Percentiles rank a stretch among this genome's conserved stretches.
phyloP scores from a whole-genome alignment of 2,797 vertebrate genomes.

The Poeciliopsis presidionis region DNA sequence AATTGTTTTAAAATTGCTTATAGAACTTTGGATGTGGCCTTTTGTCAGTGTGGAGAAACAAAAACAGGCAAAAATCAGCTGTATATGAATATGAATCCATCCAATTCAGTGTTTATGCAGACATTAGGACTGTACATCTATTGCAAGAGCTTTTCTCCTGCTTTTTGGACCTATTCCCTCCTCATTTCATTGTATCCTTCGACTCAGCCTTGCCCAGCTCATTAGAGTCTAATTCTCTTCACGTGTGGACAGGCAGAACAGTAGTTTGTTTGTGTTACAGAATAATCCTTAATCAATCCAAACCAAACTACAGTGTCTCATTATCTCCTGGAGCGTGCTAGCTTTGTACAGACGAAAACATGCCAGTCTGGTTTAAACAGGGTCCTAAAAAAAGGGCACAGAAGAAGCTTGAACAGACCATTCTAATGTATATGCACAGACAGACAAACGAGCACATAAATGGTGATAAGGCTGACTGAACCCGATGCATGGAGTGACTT shows the following conservation, averaged over 20 bases:
- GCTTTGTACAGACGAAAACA: slow-evolving; percentile 59
- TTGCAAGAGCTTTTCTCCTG: slow-evolving; percentile 33
- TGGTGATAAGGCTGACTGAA: slow-evolving; percentile 26
- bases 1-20: slow-evolving; percentile 30
- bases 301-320: slow-evolving; percentile 70
- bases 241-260: slow-evolving; percentile 65
- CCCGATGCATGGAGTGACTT: slow-evolving; percentile 13
- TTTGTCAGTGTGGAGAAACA: slow-evolving; percentile 27
- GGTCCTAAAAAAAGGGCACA: slow-evolving; percentile 53
- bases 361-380: slow-evolving; percentile 60
- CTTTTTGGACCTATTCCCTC: slow-evolving; percentile 30
- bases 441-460: slow-evolving; percentile 18
- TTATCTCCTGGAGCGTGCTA: slow-evolving; percentile 72
- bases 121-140: slow-evolving; percentile 38
- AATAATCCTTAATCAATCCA: slow-evolving; percentile 80
- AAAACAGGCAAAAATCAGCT: slow-evolving; percentile 5
- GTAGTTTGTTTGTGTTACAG: slow-evolving; percentile 80
- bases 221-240: slow-evolving; percentile 28
- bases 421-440: slow-evolving; percentile 17
- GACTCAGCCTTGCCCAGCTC: slow-evolving; percentile 29
- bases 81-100: slow-evolving; percentile 18
- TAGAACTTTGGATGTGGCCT: slow-evolving; percentile 19
- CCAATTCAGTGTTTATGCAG: slow-evolving; percentile 40
- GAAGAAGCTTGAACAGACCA: slow-evolving; percentile 23
- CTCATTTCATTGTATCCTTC: slow-evolving; percentile 26